Conservation (phyloP, 2,888 invertebrate species). For the Miltochrista miniata region DNA sequence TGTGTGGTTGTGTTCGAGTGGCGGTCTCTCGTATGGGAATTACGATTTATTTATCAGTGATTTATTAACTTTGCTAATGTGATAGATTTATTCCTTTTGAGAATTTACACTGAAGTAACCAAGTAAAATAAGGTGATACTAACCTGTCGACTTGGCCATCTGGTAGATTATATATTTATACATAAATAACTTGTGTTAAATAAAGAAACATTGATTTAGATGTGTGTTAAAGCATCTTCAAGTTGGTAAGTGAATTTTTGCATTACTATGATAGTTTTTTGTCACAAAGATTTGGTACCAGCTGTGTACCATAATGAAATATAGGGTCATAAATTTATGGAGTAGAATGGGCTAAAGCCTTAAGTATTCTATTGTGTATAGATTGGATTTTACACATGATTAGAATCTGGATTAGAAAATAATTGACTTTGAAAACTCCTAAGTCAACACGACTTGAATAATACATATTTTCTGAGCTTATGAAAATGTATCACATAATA, state of each 20-base stretch:
- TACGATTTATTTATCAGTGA: neutral
- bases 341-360: too few relatives aligned
- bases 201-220: neutral
- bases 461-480: too few relatives aligned
- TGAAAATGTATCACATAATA: too few relatives aligned
- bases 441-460: too few relatives aligned
- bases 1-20: neutral
- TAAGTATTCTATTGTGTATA: too few relatives aligned
- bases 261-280: neutral
- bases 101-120: too few relatives aligned
- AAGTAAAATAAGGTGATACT: neutral
- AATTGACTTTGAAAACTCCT: too few relatives aligned
- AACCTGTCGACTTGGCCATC: neutral
- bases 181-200: neutral
- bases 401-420: too few relatives aligned
- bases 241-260: conserved; percentile 9
- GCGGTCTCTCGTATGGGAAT: neutral
- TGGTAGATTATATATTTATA: neutral
- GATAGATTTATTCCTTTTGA: neutral
- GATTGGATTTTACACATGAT: too few relatives aligned
- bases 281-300: too few relatives aligned
- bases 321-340: too few relatives aligned
- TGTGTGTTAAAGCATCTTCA: neutral
- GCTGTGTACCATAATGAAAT: too few relatives aligned
- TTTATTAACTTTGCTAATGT: neutral